Conservation (phyloP, 2,888 invertebrate species). For the Pandemis corylana region DNA sequence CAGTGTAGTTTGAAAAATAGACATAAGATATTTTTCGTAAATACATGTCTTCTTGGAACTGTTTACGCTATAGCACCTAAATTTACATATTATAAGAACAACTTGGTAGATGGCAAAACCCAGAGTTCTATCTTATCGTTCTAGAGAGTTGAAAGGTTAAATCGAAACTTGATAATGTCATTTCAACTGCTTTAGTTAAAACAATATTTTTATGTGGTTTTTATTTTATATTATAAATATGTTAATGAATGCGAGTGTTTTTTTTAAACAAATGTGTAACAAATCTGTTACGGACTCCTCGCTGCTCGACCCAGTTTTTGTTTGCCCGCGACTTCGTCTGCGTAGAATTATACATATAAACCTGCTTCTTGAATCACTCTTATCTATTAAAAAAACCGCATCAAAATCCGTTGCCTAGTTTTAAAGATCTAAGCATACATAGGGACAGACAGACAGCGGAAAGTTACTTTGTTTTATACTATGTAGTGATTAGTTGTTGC, state of each 20-base stretch:
- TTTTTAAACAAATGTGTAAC: not conserved
- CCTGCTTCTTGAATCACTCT: no score
- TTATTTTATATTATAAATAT: not conserved
- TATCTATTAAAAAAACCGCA: no score
- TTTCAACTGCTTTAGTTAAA: not conserved
- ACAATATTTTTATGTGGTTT: not conserved
- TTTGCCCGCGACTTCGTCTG: no score
- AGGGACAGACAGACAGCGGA: no score
- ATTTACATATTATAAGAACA: not conserved
- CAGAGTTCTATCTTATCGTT: not conserved
- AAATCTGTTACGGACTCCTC: no score
- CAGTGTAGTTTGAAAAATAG: constrained; percentile 54
- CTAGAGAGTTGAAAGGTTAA: constrained; percentile 18
- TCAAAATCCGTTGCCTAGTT: no score
- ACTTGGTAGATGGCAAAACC: not conserved
- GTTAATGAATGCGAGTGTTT: not conserved
- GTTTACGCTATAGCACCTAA: not conserved
- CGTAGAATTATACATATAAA: no score
- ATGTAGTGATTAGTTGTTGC: no score
- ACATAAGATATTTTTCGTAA: not conserved
- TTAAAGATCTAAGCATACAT: no score
- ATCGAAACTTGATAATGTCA: not conserved
- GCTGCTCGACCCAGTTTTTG: no score
- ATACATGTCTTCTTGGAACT: not conserved
- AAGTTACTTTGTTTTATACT: no score